Base-by-base conservation (phyloP, 2,113 vertebrate species). In the Erythrocercus mccallii region DNA sequence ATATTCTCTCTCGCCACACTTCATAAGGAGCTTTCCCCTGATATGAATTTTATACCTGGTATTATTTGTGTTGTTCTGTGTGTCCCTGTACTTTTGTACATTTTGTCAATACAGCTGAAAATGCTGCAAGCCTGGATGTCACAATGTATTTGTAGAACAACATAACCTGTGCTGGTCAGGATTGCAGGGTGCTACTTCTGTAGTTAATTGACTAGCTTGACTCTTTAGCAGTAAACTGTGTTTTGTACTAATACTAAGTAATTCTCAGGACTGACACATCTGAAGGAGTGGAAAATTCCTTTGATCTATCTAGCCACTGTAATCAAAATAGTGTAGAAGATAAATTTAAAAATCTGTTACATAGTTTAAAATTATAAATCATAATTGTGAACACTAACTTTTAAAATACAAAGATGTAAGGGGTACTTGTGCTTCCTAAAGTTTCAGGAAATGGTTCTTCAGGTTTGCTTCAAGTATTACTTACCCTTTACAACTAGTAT, bases 381-480 rank as follows among this genome's bases (percentile, higher is more conserved):
- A 23, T 57, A 48, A 62, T 40, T 8, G n/a, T 51, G 23, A 90
- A 38, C 7, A 2, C 37, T 60, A n/a, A 30, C 33, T 88, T 90
- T 57, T 79, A 78, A 71, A 91, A 51, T 1, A 1, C 20, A 58
- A 80, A 85, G 8, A 45, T 12, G 4, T 37, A 40, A 90, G 20
- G 19, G 50, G 9, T 58, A 44, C 27, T 64, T 58, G 31, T 30
- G 24, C 21, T 66, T 61, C 53, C 70, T 73, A 45, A 80, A 90
- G 42, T 35, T 84, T 47, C 54, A 94, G 68, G 47, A 92, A 93
- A 82, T 21, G 13, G 22, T 69, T 92, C 64, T 88, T 40, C 53
- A 88, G 47, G 33, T 90, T 90, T 92, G 24, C 72, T 71, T 96
- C 56, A 88, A 96, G 84, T 88, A 40, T 86, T 95, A 70, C 71